Base-by-base conservation (phyloP, 2,888 invertebrate genomes). In the Monochamus alternatus region DNA sequence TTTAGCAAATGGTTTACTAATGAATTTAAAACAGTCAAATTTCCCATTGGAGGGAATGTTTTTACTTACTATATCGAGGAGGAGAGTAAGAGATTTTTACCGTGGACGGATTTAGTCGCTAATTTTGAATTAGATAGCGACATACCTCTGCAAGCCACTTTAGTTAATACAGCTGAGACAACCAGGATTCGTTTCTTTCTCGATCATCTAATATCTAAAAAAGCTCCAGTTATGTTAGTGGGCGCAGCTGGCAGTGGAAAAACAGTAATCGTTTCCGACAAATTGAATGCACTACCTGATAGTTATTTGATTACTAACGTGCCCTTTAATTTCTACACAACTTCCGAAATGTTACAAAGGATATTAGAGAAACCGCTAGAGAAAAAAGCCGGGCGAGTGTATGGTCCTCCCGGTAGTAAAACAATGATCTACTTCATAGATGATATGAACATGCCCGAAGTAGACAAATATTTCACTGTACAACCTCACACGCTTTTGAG, bases 391-490 rank as follows among this genome's bases (percentile, higher is more conserved):
- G 98, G 98, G 0, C 92, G 96, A 74, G 97, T 96, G 87, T 98
- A 93, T 86, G 98, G 97, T 0, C 98, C 98, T 0, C 96, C 97
- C 0, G 98, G 97, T n/a, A 96, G 93, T 86, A 97, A 97, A 88
- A 93, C 92, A 30, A 94, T 98, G 91, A 93, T 98, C 71, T 98
- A 97, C 89, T 98, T 98, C 87, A 93, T 98, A 74, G 98, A 98
- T 85, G 98, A 98, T 85, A 93, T 98, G 93, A 98, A 98, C 87
- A 98, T 98, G 97, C 98, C 98, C 0, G 97, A 97, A 90, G 97
- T 98, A 3, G 98, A 98, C 88, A 93, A 92, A 73, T 98, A 98
- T 88, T 97, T 96, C 74, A 98, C 98, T 0, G 98, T 98, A 12
- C 98, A 98, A 87, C 97, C 98, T 0, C 98, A 98, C 86, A 98